These are phyloP conservation scores for Hephaestus fuliginosus DNA, from an alignment of 2,797 vertebrate genomes.

Conservation along the genomic window DNA sequence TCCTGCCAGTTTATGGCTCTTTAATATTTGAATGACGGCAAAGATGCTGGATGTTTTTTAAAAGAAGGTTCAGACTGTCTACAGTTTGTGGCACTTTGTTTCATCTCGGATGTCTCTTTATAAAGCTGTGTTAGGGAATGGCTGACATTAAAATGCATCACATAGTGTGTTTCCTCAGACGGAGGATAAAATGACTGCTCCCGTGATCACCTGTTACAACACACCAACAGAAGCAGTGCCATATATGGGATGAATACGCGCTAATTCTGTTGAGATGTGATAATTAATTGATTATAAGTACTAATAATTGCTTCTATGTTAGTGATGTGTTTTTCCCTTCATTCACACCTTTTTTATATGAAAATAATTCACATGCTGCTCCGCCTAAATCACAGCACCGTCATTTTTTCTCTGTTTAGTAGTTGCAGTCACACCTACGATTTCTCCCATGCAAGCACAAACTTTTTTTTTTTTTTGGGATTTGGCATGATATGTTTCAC, in stretches of 20 bases:
- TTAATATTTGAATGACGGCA: conserved; percentile 3
- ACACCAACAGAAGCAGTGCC: too few species aligned
- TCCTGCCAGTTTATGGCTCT: background rate
- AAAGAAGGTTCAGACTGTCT: background rate
- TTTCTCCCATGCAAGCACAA: background rate
- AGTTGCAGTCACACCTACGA: background rate
- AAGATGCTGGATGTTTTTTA: background rate
- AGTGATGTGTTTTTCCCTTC: too few species aligned
- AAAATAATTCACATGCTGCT: too few species aligned
- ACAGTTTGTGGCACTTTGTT: background rate
- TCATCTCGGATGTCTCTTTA: background rate
- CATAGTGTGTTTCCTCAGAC: too few species aligned
- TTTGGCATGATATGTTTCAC: background rate
- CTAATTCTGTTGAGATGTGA: too few species aligned
- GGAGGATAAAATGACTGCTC: too few species aligned
- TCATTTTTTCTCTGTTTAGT: background rate
- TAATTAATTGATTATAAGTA: too few species aligned
- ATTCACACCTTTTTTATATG: too few species aligned
- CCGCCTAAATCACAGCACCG: background rate
- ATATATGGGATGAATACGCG: too few species aligned
- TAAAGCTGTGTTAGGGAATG: background rate
- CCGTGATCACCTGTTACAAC: too few species aligned
- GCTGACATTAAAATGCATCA: background rate
- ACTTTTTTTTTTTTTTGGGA: background rate
- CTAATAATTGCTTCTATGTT: too few species aligned